These are phyloP conservation scores for Taenioides sp. DNA, from an alignment of 2,797 vertebrate genomes.

Conservation along the genomic window DNA sequence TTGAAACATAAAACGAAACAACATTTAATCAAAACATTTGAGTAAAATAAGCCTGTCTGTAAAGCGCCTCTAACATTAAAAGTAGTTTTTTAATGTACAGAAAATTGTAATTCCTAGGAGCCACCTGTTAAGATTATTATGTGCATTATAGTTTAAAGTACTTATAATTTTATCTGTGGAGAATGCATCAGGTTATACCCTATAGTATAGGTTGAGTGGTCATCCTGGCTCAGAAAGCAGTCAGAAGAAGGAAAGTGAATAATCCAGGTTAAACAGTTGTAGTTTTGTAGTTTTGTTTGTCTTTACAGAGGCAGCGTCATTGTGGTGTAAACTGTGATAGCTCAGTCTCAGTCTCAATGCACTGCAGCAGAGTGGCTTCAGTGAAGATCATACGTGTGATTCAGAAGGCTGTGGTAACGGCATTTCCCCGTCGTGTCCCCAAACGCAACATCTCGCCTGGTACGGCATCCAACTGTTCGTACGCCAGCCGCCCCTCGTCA, in stretches of 20 bases:
- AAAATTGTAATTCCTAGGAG: constrained; percentile 35
- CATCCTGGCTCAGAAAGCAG: constrained; percentile 67
- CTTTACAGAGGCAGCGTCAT: constrained; percentile 38
- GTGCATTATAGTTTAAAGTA: constrained; percentile 29
- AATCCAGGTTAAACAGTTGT: constrained; percentile 34
- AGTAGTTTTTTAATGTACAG: constrained; percentile 24
- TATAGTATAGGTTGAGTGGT: constrained; percentile 24
- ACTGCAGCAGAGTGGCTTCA: constrained; percentile 16
- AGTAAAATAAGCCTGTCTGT: constrained; percentile 56
- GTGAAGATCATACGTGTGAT: constrained; percentile 20
- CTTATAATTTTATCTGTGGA: constrained; percentile 34
- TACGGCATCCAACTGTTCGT: constrained; percentile 90
- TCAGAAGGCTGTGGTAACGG: constrained; percentile 92
- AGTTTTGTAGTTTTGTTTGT: constrained; percentile 38
- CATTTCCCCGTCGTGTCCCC: constrained; percentile 80
- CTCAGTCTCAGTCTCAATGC: constrained; percentile 36
- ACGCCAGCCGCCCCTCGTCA: constrained; percentile 92
- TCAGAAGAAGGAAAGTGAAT: constrained; percentile 8
- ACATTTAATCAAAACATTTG: constrained; percentile 44
- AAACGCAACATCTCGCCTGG: constrained; percentile 83
- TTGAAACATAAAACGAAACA: constrained; percentile 71
- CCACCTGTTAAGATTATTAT: neutral
- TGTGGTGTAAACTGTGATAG: constrained; percentile 27
- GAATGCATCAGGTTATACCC: constrained; percentile 15
- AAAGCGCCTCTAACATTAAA: constrained; percentile 44